Base-by-base conservation (phyloP, 2,888 invertebrate genomes). In the Himalopsyche tibetana region DNA sequence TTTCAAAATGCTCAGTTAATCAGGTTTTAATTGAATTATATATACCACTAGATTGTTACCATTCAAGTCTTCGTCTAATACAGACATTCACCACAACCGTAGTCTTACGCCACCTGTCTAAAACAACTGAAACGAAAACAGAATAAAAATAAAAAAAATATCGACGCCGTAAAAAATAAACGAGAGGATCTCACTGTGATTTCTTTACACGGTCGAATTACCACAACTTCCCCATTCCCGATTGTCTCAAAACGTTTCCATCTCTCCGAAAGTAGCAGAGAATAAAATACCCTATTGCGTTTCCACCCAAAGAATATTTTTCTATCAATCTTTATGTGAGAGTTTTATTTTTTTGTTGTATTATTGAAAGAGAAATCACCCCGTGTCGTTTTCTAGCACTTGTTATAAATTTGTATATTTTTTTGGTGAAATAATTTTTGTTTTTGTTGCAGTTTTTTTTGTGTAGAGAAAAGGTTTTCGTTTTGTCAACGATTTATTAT, bases 201-300 rank as follows among this genome's bases (percentile, higher is more conserved):
- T 85, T 81, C 55, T 79, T 82, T 85, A 51, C 84, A 84, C 84
- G 84, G 81, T 63, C 81, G 84, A 84, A 84, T 84, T 84, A 55
- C 42, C 55, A 36, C 51, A 79, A 55, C 51, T 80, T 84, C 83
- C 82, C 74, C 40, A 45, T 83, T 45, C 40, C 63, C 63, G 11
- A 63, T 63, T 63, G 63, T 63, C 19, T 63, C 63, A 63, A 63
- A 36, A 80, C 84, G 80, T 51, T 80, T 84, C 83, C 82, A 28
- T 63, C 74, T 83, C 74, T 63, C 63, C n/a, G 19, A 9, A 28
- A 8, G 63, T 19, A 28, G 63, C 28, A 19, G 3, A 63, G 19
- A 11, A 63, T 63, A 63, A 63, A 63, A 63, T 11, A 63, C 82
- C 15, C 15, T 82, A 82, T 36, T 38, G 55, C 28, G 6, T 9